phyloP scores from a whole-genome alignment of 2,113 vertebrate genomes.

The Recurvirostra avosetta region DNA sequence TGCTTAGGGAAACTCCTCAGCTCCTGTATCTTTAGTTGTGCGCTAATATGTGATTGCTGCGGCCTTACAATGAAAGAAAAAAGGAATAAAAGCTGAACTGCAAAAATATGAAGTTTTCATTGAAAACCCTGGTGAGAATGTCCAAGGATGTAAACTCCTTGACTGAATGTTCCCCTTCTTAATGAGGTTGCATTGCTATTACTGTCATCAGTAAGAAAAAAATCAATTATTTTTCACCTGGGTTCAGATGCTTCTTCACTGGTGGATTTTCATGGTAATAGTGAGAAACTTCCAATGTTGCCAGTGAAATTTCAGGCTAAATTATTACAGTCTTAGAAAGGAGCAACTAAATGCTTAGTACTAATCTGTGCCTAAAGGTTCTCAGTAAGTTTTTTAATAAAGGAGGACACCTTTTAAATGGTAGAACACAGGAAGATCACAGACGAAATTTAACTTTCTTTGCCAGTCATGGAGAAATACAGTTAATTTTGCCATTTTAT shows the following conservation, averaged over 20 bases:
- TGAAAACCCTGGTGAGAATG: not conserved
- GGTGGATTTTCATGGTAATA: constrained; percentile 31
- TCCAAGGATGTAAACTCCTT: constrained; percentile 1
- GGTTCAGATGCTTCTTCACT: constrained; percentile 31
- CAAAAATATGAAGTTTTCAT: not conserved
- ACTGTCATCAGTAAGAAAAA: constrained; percentile 53
- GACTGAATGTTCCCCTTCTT: constrained; percentile 12
- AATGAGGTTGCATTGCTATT: constrained; percentile 15
- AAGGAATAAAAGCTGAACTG: not conserved
- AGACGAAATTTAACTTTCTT: not conserved
- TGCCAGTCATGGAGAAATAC: not conserved
- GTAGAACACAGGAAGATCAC: not conserved
- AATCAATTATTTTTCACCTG: constrained; percentile 24
- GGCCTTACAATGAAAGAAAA: not conserved
- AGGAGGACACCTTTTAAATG: not conserved
- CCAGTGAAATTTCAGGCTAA: constrained; percentile 51
- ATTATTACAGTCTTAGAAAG: constrained; percentile 39
- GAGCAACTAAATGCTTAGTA: not conserved
- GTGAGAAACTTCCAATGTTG: constrained; percentile 41
- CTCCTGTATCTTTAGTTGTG: not conserved
- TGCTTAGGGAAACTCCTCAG: not conserved
- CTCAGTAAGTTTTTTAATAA: not conserved
- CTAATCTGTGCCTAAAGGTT: not conserved
- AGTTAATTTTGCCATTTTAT: not conserved
- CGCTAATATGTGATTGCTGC: not conserved